Percentiles rank a stretch among this genome's conserved stretches.
Evolutionary conservation across 1,140 invertebrate genomes (phyloP).

Genomic region (Pseudomyrmex pallidus): DNA sequence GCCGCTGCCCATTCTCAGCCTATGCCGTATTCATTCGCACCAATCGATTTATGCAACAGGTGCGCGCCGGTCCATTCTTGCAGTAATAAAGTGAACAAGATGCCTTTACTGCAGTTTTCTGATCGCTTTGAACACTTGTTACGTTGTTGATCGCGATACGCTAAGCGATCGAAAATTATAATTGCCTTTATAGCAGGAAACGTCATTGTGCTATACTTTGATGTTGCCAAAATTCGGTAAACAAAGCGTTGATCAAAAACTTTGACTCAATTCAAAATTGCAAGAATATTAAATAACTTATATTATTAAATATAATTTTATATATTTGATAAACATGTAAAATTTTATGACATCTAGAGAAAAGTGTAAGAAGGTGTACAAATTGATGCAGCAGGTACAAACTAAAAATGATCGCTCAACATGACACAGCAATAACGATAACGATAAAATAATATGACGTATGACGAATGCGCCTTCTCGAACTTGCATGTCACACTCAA

Average conservation of each 20-base stretch:
- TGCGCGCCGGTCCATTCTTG: slow-evolving; percentile 61
- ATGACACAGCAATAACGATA: slow-evolving; percentile 5
- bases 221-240: background rate
- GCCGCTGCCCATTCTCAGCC: slow-evolving; percentile 62
- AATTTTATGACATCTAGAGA: too few relatives aligned
- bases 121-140: slow-evolving; percentile 35
- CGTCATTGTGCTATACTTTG: background rate
- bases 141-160: slow-evolving; percentile 4
- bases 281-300: too few relatives aligned
- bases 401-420: too few relatives aligned
- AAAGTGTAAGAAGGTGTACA: too few relatives aligned
- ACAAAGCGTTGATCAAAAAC: background rate
- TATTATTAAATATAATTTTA: too few relatives aligned
- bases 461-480: background rate
- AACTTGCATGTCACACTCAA: background rate
- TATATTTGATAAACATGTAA: too few relatives aligned
- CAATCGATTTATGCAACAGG: slow-evolving; percentile 76
- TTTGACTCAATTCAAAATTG: background rate
- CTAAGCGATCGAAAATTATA: slow-evolving; percentile 11
- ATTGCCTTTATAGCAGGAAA: background rate
- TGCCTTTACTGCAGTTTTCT: slow-evolving; percentile 58
- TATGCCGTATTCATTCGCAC: slow-evolving; percentile 67
- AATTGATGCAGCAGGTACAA: too few relatives aligned
- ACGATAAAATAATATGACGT: slow-evolving; percentile 12
- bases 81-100: slow-evolving; percentile 67